Evolutionary conservation across 2,113 vertebrate species (phyloP), one percentile per base, ranked within the genome.

Genomic region (Elanoides forficatus): DNA sequence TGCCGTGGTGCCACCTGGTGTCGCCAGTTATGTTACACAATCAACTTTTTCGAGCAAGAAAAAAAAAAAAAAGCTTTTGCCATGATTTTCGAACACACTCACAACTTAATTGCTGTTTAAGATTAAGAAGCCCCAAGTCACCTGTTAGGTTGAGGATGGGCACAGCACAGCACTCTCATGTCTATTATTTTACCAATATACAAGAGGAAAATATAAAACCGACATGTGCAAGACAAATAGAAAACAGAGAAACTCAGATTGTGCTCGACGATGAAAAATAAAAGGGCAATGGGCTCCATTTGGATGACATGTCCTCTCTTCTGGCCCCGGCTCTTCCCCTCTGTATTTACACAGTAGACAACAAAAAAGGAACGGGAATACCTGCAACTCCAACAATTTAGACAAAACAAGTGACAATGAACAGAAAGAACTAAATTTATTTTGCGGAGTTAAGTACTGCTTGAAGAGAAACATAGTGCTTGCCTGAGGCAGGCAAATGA

Each of bases 21-120:
- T 15, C 1, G 0, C 23, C 43, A 21, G 23, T 45, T 40, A 8
- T 15, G 3, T 34, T 25, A 26, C 32, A 67, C 13, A 26, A 11
- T 5, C 16, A 56, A 22, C 29, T 38, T 52, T 34, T 15, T 3
- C 59, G 50, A 81, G 26, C 11, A 56, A 19, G 26, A 8, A 15
- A 22, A 32, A 62, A 30, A 30, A 68, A 27, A 11, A 58, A 6
- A 9, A 1, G 5, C 8, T 60, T 55, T 32, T 27, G 23, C 20
- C 36, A 12, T 17, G 3, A 13, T 65, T 79, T 83, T 50, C 78
- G 56, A 59, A 65, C 59, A 76, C 14, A 25, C 26, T 55, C 27
- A 32, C 21, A 34, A 34, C 38, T 53, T 47, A 58, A 59, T 2
- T n/a, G 22, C 19, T 53, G 10, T 22, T 85, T 34, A 47, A 42